Base-by-base conservation (phyloP, 2,888 invertebrate species). In the Hirtodrosophila cameraria region DNA sequence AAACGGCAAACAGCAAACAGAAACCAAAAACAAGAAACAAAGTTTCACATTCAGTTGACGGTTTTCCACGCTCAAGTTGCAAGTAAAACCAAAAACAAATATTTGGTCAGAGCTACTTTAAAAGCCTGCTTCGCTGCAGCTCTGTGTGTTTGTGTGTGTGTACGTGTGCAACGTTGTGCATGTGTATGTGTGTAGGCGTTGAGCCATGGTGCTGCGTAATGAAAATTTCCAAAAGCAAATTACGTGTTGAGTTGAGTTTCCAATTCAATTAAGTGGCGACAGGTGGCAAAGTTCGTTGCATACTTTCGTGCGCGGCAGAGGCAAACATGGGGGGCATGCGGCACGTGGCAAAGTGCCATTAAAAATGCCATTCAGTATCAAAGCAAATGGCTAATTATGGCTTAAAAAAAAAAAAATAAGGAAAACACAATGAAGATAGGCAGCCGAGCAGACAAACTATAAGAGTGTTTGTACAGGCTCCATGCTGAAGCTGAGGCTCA, bases 241-340 rank as follows among this genome's bases (percentile, higher is more conserved):
- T 79, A 72, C 75, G 81, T 84, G 84, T 78, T 23, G 53, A 73
- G 73, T 61, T 61, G 76, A 68, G 82, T 76, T 76, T 65, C 65
- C 78, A 84, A 81, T 81, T 81, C 85, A 84, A 81, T 81, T 81
- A 84, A 75, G 81, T 75, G 84, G 53, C 66, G 63, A 72, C 72
- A 72, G 66, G 66, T 69, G 68, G 53, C 46, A 58, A 20, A 55
- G 41, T 61, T 50, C 55, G 52, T 25, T 43, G 62, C 68, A 68
- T 62, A 67, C 55, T 66, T 52, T 45, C 20, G 20, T 20, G 33
- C 31, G 11, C 2, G 15, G n/a, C 5, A 4, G 20, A 6, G 33
- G 27, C 15, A 36, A 28, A n/a, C n/a, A n/a, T n/a, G n/a, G n/a
- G 27, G 8, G 49, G 30, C 45, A 45, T 16, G 53, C 38, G 41